phyloP scores from a whole-genome alignment of 2,888 invertebrate species.

The Seira sanloemensis region DNA sequence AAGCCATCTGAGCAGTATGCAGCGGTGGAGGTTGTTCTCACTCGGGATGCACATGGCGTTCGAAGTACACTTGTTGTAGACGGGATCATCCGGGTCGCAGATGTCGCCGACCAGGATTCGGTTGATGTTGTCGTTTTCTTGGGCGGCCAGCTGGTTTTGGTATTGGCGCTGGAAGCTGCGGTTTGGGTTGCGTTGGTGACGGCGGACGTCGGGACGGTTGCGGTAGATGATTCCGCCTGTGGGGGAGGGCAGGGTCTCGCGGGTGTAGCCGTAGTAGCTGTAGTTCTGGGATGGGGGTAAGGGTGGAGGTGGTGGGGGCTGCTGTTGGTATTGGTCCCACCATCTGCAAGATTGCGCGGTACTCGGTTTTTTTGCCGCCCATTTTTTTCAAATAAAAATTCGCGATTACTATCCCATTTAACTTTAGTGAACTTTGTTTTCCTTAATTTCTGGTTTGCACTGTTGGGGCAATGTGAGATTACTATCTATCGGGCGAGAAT shows the following conservation, averaged over 20 bases:
- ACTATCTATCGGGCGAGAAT: too few species aligned
- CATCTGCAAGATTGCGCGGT: too few species aligned
- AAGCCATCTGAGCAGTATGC: conserved; percentile 52
- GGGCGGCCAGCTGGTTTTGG: neutral
- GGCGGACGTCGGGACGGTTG: conserved; percentile 37
- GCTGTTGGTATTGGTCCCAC: neutral
- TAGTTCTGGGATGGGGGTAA: neutral
- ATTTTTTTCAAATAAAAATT: too few species aligned
- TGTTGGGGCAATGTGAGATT: too few species aligned
- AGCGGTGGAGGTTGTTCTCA: conserved; percentile 50
- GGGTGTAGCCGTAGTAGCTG: conserved; percentile 1
- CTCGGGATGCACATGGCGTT: conserved; percentile 47
- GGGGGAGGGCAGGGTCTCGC: conserved; percentile 40
- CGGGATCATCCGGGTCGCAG: conserved; percentile 59
- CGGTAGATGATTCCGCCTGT: conserved; percentile 53
- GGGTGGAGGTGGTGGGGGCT: neutral
- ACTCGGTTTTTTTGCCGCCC: too few species aligned
- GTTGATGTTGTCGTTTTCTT: conserved; percentile 15
- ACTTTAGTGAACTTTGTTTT: too few species aligned
- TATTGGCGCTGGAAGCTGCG: neutral
- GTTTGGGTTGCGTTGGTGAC: conserved; percentile 47
- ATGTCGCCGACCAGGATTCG: conserved; percentile 59
- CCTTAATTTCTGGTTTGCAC: too few species aligned
- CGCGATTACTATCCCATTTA: too few species aligned
- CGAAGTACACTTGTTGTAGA: conserved; percentile 53